These are phyloP conservation scores for Drosophila parabipectinata DNA, from an alignment of 1,140 invertebrate genomes.

Conservation along the genomic window DNA sequence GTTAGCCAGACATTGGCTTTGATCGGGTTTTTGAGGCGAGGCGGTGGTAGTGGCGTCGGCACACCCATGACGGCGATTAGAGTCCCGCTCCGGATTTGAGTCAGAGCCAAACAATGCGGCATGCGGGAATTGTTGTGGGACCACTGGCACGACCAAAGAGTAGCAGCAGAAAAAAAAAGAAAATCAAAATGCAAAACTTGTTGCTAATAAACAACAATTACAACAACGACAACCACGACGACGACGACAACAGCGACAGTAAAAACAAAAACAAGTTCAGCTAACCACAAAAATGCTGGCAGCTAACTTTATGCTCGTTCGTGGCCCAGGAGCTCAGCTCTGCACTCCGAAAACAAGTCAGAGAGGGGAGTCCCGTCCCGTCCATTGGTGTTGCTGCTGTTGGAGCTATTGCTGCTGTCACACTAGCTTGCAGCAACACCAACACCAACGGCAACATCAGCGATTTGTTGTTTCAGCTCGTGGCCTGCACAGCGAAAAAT, in stretches of 20 bases:
- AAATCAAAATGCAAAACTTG: constrained; percentile 78
- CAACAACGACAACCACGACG: constrained; percentile 14
- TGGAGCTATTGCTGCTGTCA: constrained; percentile 38
- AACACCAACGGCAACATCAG: constrained; percentile 24
- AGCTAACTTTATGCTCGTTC: constrained; percentile 30
- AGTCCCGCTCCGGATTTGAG: constrained; percentile 55
- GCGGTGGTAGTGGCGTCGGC: background rate
- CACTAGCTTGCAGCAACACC: constrained; percentile 22
- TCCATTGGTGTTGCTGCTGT: constrained; percentile 5
- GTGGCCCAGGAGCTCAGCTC: constrained; percentile 49
- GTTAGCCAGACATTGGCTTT: constrained; percentile 48
- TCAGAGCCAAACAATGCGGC: constrained; percentile 62
- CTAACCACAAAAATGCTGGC: constrained; percentile 64
- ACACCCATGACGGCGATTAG: constrained; percentile 38
- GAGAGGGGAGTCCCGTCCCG: constrained; percentile 4
- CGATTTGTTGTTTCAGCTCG: constrained; percentile 28
- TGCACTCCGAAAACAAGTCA: constrained; percentile 35
- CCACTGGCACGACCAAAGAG: constrained; percentile 35
- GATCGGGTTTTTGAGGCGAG: constrained; percentile 27
- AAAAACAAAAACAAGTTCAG: constrained; percentile 44
- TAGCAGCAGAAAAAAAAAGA: constrained; percentile 21
- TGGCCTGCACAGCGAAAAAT: background rate
- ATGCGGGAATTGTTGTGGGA: constrained; percentile 46
- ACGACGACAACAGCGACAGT: background rate
- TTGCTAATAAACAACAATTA: constrained; percentile 66